Conservation (phyloP, 2,888 invertebrate genomes). For the Sabellastarte sp. region DNA sequence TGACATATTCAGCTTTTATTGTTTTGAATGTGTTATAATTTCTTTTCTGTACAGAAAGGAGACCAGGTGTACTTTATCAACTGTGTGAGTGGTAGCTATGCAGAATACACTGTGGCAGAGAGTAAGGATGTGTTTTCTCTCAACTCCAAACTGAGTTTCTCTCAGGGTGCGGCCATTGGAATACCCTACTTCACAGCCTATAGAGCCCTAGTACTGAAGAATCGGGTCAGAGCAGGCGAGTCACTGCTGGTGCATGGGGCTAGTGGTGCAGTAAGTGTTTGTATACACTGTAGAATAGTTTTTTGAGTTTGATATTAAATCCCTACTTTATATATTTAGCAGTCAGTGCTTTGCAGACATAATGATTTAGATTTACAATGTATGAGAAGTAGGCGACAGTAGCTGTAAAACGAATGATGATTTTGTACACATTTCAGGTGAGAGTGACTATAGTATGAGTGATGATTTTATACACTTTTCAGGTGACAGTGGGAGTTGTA, state of each 20-base stretch:
- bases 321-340: too few species aligned
- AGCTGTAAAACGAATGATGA: too few species aligned
- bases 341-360: too few species aligned
- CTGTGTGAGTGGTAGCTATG: slow-evolving; percentile 59
- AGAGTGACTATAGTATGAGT: too few species aligned
- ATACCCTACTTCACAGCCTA: slow-evolving; percentile 66
- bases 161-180: slow-evolving; percentile 64
- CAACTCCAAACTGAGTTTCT: slow-evolving; percentile 58
- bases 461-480: too few species aligned
- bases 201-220: slow-evolving; percentile 61
- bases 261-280: slow-evolving; percentile 62
- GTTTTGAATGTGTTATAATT: not conserved
- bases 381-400: too few species aligned
- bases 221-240: slow-evolving; percentile 58
- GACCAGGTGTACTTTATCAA: slow-evolving; percentile 59
- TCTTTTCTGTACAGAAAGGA: slow-evolving; percentile 47
- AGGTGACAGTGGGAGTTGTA: too few species aligned
- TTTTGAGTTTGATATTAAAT: too few species aligned
- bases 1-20: too few species aligned
- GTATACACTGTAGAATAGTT: too few species aligned
- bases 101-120: slow-evolving; percentile 60
- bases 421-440: too few species aligned
- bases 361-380: too few species aligned
- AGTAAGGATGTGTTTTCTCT: slow-evolving; percentile 55
- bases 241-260: slow-evolving; percentile 65